phyloP scores from a whole-genome alignment of 2,797 vertebrate species.

The Cygnus olor region DNA sequence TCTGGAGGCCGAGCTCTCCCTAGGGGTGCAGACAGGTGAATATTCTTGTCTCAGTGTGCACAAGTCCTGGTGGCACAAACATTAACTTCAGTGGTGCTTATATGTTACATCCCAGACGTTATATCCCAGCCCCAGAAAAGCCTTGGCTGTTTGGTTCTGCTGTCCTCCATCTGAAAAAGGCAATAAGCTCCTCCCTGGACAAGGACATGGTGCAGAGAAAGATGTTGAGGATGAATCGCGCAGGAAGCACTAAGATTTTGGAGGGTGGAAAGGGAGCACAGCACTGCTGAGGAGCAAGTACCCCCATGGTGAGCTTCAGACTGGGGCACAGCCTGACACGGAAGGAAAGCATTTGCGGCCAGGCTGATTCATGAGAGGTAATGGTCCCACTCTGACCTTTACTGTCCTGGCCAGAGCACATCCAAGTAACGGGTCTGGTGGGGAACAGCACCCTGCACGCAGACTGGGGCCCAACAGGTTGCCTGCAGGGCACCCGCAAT shows the following conservation, averaged over 20 bases:
- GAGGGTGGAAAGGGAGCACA: neutral
- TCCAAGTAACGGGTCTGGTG: rapidly evolving
- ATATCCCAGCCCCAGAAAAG: neutral
- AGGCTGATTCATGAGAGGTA: neutral
- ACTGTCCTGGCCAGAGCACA: rapidly evolving
- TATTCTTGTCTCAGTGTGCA: neutral
- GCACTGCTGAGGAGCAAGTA: neutral
- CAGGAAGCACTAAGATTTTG: neutral
- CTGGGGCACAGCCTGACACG: rapidly evolving
- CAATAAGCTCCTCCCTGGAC: neutral
- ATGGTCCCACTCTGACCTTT: rapidly evolving
- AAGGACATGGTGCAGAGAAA: neutral
- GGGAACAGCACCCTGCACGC: neutral
- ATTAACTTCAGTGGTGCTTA: neutral
- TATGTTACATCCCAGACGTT: neutral
- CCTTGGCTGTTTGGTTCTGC: neutral
- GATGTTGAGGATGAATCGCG: rapidly evolving
- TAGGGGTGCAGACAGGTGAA: neutral
- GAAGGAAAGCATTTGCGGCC: neutral
- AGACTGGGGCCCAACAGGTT: rapidly evolving
- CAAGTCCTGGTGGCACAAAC: neutral
- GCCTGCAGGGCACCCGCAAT: neutral
- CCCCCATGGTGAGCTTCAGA: rapidly evolving
- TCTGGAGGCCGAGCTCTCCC: neutral
- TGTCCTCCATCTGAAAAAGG: neutral